Conservation (phyloP, 2,888 invertebrate species). For the Parnassius apollo region DNA sequence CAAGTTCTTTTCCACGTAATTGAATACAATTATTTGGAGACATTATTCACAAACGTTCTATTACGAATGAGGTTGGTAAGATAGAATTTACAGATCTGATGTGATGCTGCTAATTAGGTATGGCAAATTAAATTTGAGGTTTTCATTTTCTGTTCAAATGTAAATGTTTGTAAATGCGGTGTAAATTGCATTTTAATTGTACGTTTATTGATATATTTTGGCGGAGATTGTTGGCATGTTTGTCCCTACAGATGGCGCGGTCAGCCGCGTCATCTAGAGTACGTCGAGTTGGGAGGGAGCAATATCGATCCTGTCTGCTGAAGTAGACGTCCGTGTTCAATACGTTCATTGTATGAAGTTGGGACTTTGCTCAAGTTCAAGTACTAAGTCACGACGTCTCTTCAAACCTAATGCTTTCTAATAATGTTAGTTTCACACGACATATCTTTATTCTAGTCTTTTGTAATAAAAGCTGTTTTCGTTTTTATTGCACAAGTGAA, state of each 20-base stretch:
- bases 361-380: slow-evolving; percentile 48
- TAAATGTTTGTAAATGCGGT: too few species aligned
- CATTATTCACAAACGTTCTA: too few species aligned
- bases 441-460: slow-evolving; percentile 17
- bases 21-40: too few species aligned
- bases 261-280: slow-evolving; percentile 40
- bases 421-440: slow-evolving; percentile 35
- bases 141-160: too few species aligned
- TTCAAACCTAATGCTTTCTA: slow-evolving; percentile 56
- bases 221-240: slow-evolving; percentile 42
- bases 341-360: slow-evolving; percentile 35
- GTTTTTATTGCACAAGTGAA: slow-evolving; percentile 4
- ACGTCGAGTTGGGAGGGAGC: slow-evolving; percentile 46
- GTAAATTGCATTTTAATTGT: neutral
- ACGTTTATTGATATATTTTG: neutral
- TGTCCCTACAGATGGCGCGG: slow-evolving; percentile 49
- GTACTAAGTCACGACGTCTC: slow-evolving; percentile 57
- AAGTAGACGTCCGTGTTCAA: slow-evolving; percentile 48
- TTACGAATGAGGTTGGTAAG: too few species aligned
- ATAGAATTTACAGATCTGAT: too few species aligned
- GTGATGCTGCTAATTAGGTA: too few species aligned
- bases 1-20: too few species aligned
- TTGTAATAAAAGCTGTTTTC: slow-evolving; percentile 37
- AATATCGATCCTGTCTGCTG: slow-evolving; percentile 74
- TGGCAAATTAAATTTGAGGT: too few species aligned